Conservation (phyloP, 2,797 vertebrate species). For the Poecilia picta region DNA sequence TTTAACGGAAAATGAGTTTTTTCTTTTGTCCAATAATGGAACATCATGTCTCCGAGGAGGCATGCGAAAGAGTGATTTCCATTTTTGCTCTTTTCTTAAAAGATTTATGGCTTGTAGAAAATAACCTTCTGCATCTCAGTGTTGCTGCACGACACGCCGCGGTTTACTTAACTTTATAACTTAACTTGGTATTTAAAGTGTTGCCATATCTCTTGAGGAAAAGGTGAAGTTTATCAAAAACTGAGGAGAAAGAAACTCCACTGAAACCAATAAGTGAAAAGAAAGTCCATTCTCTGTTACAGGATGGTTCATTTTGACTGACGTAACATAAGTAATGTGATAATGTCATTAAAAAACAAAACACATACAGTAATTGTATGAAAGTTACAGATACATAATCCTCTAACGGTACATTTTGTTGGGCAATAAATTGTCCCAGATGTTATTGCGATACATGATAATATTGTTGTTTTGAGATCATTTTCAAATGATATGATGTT, state of each 20-base stretch:
- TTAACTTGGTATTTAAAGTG: neutral
- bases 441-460: too few species aligned
- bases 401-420: too few species aligned
- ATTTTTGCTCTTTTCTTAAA: neutral
- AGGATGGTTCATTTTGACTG: too few species aligned
- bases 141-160: neutral
- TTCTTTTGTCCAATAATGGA: neutral
- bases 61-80: neutral
- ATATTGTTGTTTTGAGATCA: too few species aligned
- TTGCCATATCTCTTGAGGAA: neutral
- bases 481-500: too few species aligned
- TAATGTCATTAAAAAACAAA: too few species aligned
- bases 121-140: neutral
- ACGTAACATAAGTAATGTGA: too few species aligned
- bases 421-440: too few species aligned
- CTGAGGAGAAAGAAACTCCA: neutral
- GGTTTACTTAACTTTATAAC: neutral
- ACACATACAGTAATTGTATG: too few species aligned
- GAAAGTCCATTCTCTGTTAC: neutral
- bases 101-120: neutral
- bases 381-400: too few species aligned
- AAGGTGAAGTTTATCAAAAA: neutral
- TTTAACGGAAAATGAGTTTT: neutral
- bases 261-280: neutral
- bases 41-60: neutral